phyloP scores from a whole-genome alignment of 2,888 invertebrate genomes.

The Eupeodes luniger region DNA sequence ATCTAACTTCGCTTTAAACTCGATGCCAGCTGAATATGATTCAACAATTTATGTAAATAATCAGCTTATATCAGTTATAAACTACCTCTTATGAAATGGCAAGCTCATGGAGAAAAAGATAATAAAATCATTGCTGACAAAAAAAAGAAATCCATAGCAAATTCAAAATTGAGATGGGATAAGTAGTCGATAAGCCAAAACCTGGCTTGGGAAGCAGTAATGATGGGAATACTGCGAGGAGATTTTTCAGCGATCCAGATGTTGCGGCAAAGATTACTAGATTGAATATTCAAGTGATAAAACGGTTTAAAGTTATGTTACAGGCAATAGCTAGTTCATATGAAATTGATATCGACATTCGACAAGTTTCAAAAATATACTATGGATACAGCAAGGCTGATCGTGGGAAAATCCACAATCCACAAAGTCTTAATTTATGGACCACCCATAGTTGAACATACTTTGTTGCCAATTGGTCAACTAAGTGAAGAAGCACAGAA shows the following conservation, averaged over 20 bases:
- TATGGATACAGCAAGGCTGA: constrained; percentile 4
- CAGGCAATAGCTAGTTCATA: neutral
- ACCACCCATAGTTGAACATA: neutral
- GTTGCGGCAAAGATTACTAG: neutral
- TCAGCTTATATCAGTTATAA: too few species aligned
- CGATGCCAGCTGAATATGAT: too few species aligned
- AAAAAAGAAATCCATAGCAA: too few species aligned
- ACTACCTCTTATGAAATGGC: too few species aligned
- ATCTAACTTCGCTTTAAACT: too few species aligned
- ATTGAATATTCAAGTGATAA: constrained; percentile 5
- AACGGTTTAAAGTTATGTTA: constrained; percentile 6
- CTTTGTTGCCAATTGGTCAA: neutral
- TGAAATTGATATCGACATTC: too few species aligned
- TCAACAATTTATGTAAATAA: too few species aligned
- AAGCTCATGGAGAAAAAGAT: too few species aligned
- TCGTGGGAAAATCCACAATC: constrained; percentile 5
- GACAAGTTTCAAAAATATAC: constrained; percentile 11
- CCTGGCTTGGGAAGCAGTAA: neutral
- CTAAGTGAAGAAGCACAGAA: neutral
- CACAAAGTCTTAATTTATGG: neutral
- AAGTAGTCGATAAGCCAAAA: neutral
- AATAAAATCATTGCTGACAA: too few species aligned
- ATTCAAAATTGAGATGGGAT: too few species aligned
- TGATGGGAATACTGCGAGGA: neutral
- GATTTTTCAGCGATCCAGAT: neutral